These are phyloP conservation scores for Erpornis zantholeuca DNA, from an alignment of 2,113 vertebrate genomes.

Conservation along the genomic window DNA sequence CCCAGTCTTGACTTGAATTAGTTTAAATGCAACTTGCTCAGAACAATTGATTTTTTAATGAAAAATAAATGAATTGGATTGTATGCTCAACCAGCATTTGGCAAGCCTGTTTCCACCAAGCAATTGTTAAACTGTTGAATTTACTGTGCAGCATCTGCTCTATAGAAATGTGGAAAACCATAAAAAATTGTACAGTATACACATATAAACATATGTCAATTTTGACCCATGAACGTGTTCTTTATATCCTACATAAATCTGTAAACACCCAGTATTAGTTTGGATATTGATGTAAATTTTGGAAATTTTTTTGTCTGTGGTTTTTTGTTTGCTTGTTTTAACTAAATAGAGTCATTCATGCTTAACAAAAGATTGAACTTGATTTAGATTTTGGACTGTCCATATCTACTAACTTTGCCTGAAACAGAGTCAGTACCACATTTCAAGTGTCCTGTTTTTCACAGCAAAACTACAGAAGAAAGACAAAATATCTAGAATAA, in stretches of 20 bases:
- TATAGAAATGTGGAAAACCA: not conserved
- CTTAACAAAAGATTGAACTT: not conserved
- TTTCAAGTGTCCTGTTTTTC: not conserved
- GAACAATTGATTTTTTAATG: not conserved
- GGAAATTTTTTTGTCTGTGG: not conserved
- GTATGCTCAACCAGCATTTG: not conserved
- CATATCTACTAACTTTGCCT: not conserved
- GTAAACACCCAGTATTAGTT: not conserved
- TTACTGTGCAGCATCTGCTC: not conserved
- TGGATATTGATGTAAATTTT: not conserved
- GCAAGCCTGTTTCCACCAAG: not conserved
- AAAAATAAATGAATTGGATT: not conserved
- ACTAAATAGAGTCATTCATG: not conserved
- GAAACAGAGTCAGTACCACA: not conserved
- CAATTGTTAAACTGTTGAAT: not conserved
- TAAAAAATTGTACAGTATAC: not conserved
- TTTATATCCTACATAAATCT: not conserved
- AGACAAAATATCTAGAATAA: not conserved
- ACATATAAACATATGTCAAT: not conserved
- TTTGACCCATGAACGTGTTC: not conserved
- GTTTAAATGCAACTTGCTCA: not conserved
- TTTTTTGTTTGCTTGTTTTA: not conserved
- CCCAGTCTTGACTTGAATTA: not conserved
- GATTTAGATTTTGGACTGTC: not conserved
- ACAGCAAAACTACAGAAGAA: not conserved